Evolutionary conservation across 2,888 invertebrate species (phyloP), one percentile per base, ranked within the genome.

Genomic region (Gerosis bhagava): DNA sequence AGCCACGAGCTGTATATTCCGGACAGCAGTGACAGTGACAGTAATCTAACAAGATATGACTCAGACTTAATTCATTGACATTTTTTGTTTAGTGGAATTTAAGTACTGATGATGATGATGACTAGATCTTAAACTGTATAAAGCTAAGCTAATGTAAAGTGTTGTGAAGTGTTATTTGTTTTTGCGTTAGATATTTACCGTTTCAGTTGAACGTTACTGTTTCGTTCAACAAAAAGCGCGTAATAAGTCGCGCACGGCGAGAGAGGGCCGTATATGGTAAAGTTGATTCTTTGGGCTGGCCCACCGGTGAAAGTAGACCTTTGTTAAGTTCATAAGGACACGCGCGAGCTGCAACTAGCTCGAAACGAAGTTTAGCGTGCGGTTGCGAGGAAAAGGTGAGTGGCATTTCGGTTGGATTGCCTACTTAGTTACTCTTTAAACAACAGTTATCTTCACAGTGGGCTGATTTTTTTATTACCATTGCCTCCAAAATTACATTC

Each of bases 321-420:
- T 84, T 81, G 81, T 80, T 80, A 74, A 78, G 83, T 86, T 84
- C 83, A 77, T 80, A 87, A 87, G 87, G 87, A 86, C 84, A 82
- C 78, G 65, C 74, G 68, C 70, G 60, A 71, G 67, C 73, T 70
- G 78, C 81, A 76, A 75, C 79, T 73, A 69, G 70, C 77, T 75
- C 77, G 77, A 70, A 77, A 73, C 80, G 66, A 72, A 67, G 73
- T 79, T 82, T 83, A 77, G 79, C 76, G 67, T 80, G 72, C 79
- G 77, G 67, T 77, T 79, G 59, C 67, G 73, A 73, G 71, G 75
- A 62, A 58, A 70, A 79, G 86, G 87, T 87, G 77, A 86, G 87
- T 77, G 80, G 75, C 70, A 67, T 76, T 70, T 66, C 53, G 62
- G 59, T 63, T 67, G 64, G 65, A 73, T 77, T 80, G 72, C 76